These are phyloP conservation scores for Xiphophorus maculatus DNA, from an alignment of 2,113 vertebrate genomes.

Conservation along the genomic window DNA sequence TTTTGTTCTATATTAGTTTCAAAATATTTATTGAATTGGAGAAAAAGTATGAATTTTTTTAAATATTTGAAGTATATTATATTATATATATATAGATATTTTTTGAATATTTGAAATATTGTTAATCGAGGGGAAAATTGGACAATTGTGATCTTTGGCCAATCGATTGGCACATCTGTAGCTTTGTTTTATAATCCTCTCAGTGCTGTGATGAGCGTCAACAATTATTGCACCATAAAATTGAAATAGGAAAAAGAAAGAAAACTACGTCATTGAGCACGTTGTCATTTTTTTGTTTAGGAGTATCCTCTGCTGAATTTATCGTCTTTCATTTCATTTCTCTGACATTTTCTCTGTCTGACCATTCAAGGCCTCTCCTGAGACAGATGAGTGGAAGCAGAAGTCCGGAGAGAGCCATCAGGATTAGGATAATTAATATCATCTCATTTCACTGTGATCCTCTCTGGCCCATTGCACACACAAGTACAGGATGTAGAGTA, in stretches of 20 bases:
- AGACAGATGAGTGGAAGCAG: constrained; percentile 71
- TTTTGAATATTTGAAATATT: too few relatives aligned
- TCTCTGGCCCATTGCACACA: constrained; percentile 75
- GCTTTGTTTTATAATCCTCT: background rate
- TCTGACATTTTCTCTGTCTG: constrained; percentile 76
- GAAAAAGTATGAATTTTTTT: background rate
- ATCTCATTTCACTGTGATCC: constrained; percentile 78
- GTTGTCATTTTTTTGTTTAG: constrained; percentile 46
- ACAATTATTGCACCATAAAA: constrained; percentile 48
- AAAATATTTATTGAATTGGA: background rate
- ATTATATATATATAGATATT: too few relatives aligned
- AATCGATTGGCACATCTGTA: background rate
- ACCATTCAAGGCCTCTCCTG: constrained; percentile 76
- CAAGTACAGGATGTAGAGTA: constrained; percentile 75
- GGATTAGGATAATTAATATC: constrained; percentile 84
- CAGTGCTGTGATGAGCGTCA: constrained; percentile 28
- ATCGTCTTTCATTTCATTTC: constrained; percentile 67
- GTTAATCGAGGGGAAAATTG: background rate
- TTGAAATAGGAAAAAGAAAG: constrained; percentile 42
- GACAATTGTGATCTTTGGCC: background rate
- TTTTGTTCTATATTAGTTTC: background rate
- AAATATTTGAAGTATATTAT: background rate
- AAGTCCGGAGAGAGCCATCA: constrained; percentile 78
- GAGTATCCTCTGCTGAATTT: constrained; percentile 72
- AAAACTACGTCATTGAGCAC: constrained; percentile 49